A percentile compares a stretch with the other conserved stretches of the same genome.
Evolutionary conservation across 1,140 invertebrate genomes (phyloP).

Genomic region (Drosophila kohkoa): DNA sequence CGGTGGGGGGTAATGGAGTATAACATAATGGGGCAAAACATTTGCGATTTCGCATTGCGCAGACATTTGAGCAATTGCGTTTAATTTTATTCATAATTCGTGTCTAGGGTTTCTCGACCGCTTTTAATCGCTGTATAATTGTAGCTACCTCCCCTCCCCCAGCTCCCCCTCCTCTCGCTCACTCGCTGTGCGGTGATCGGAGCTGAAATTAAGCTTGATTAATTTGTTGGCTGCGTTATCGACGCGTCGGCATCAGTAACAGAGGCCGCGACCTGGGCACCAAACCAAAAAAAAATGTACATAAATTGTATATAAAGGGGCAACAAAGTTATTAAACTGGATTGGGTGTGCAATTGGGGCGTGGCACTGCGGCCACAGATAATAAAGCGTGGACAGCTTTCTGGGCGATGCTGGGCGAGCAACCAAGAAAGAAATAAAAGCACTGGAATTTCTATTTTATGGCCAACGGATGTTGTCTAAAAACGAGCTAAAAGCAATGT

Average conservation of each 20-base stretch:
- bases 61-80: slow-evolving; percentile 79
- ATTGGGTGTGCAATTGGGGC: slow-evolving; percentile 74
- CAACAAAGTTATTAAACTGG: slow-evolving; percentile 81
- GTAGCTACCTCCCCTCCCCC: slow-evolving; percentile 7
- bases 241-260: slow-evolving; percentile 56
- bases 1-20: slow-evolving; percentile 4
- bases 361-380: slow-evolving; percentile 55
- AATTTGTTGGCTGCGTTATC: slow-evolving; percentile 73
- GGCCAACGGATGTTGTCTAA: slow-evolving; percentile 58
- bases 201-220: slow-evolving; percentile 78
- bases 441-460: slow-evolving; percentile 70
- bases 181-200: slow-evolving; percentile 23
- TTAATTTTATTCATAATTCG: slow-evolving; percentile 83
- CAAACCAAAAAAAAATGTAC: too few relatives aligned
- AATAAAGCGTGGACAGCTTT: slow-evolving; percentile 71
- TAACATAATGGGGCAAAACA: slow-evolving; percentile 10
- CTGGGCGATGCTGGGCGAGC: slow-evolving; percentile 8
- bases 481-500: slow-evolving; percentile 50
- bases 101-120: slow-evolving; percentile 61
- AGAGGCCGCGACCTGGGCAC: slow-evolving; percentile 32
- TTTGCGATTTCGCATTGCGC: slow-evolving; percentile 37
- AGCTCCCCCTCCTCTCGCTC: not conserved
- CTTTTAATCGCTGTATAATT: slow-evolving; percentile 56
- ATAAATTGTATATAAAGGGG: slow-evolving; percentile 4
- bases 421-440: slow-evolving; percentile 29